Conservation (phyloP, 2,888 invertebrate species). For the Eupithecia tripunctaria region DNA sequence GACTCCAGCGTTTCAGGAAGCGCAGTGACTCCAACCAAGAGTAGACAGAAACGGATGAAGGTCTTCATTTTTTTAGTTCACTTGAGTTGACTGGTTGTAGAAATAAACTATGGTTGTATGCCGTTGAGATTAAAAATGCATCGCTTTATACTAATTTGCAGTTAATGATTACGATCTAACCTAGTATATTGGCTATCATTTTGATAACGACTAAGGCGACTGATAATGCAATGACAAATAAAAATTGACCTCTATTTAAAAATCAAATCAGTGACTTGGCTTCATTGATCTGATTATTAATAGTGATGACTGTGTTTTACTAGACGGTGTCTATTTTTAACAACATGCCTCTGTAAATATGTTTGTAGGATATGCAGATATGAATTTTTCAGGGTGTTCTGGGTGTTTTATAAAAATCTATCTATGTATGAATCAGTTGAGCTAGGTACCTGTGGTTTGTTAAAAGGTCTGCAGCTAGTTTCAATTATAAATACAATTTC, state of each 20-base stretch:
- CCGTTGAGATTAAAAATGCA: not conserved
- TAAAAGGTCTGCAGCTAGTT: too few relatives aligned
- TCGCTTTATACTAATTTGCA: not conserved
- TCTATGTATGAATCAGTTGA: too few relatives aligned
- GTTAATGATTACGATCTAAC: conserved; percentile 1
- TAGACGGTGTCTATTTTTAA: not conserved
- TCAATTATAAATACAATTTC: too few relatives aligned
- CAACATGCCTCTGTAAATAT: not conserved
- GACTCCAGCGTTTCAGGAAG: conserved; percentile 11
- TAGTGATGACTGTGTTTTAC: not conserved
- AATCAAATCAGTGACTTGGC: not conserved
- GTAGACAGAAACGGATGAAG: conserved; percentile 19
- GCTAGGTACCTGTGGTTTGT: too few relatives aligned
- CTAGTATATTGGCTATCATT: not conserved
- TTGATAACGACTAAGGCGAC: conserved; percentile 1
- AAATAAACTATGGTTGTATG: not conserved
- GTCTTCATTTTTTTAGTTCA: conserved; percentile 20
- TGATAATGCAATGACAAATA: not conserved
- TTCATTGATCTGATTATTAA: not conserved
- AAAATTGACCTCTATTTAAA: not conserved
- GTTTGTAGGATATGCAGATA: too few relatives aligned
- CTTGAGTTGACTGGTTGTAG: not conserved
- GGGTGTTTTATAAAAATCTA: too few relatives aligned
- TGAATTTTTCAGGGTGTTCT: too few relatives aligned
- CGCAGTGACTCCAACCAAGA: conserved; percentile 16